These are phyloP conservation scores for Halcyon senegalensis DNA, from an alignment of 2,113 vertebrate species.

Conservation along the genomic window DNA sequence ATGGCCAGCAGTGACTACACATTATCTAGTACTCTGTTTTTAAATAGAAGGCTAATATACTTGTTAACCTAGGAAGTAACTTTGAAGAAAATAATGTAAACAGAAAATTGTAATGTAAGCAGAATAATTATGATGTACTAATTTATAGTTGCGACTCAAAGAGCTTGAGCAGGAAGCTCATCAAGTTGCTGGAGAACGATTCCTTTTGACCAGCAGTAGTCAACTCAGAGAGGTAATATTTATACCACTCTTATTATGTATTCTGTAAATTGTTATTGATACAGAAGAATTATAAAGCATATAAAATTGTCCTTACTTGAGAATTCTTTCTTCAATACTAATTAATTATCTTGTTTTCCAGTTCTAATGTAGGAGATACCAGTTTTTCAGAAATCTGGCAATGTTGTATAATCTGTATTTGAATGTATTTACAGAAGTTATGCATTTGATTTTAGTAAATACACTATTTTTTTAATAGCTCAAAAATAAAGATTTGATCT, in stretches of 20 bases:
- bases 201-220: constrained; percentile 86
- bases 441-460: neutral
- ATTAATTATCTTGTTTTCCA: neutral
- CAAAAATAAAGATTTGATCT: neutral
- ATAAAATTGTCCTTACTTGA: neutral
- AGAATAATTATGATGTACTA: neutral
- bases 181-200: constrained; percentile 84
- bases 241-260: neutral
- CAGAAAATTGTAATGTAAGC: neutral
- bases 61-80: neutral
- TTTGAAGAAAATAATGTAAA: neutral
- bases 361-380: neutral
- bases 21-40: neutral
- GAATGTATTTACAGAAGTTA: neutral
- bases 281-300: neutral
- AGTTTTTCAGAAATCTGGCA: neutral
- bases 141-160: constrained; percentile 81
- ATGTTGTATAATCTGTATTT: neutral
- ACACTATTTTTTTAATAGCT: neutral
- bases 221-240: constrained; percentile 85
- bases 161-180: constrained; percentile 89
- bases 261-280: neutral
- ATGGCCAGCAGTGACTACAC: neutral
- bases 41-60: neutral
- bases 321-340: neutral